Evolutionary conservation across 2,797 vertebrate species (phyloP), one percentile per base, ranked within the genome.

Genomic region (Eupleurogrammus muticus): DNA sequence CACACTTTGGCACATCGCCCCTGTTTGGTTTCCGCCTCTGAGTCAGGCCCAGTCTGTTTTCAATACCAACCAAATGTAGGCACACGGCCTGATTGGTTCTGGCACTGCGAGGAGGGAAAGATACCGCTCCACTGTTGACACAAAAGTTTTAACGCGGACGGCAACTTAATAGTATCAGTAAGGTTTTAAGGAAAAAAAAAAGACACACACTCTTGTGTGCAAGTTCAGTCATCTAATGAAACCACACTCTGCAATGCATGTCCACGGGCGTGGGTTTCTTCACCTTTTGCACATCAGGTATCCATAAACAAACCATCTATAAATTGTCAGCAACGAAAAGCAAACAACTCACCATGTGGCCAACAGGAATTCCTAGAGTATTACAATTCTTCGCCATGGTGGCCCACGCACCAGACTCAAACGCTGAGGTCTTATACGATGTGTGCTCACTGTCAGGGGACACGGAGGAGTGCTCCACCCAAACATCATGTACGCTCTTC

Each of bases 371-470:
- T 63, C 93, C 91, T 73, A 96, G 93, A 86, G 94, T 76, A 54
- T 95, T 96, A 82, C 80, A 85, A 82, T 95, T 96, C 86, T 96
- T 95, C 78, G 95, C 95, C 97, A 98, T 97, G 80, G 93, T 93
- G 85, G 91, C 90, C 84, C 59, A 54, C 44, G 76, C 75, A 85
- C 80, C 68, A 58, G 66, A 79, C 57, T 46, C 75, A 59, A 74
- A 78, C 14, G 56, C 70, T 52, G 11, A 81, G 80, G 68, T 83
- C 70, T 69, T 71, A 44, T 50, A 28, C 20, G 58, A 70, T 34
- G 52, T 61, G 56, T 61, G 54, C 59, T 68, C 75, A 60, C 66
- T 44, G 56, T 66, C 71, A 72, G 44, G 56, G 67, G 61, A 78
- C 75, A 62, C 68, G 75, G 66, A 36, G 8, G 56, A 88, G 84